phyloP scores from a whole-genome alignment of 2,888 invertebrate genomes.

The Lepidocyrtoides sp. region DNA sequence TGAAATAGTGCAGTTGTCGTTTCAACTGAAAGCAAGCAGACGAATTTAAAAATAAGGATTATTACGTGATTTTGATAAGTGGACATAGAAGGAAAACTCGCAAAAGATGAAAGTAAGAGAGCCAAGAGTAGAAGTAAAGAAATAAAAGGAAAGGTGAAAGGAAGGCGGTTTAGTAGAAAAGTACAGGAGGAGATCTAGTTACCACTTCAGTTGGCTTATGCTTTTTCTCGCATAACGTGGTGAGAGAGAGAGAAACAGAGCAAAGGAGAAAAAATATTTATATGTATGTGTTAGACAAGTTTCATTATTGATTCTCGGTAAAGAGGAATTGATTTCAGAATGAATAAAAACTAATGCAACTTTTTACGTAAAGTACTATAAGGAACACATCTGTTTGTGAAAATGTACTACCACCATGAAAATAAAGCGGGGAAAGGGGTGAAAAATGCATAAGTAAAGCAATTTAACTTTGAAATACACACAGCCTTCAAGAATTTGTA shows the following conservation, averaged over 20 bases:
- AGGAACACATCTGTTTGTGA: slow-evolving; percentile 49
- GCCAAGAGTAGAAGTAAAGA: slow-evolving; percentile 6
- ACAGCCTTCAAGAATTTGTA: background rate
- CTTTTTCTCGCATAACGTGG: too few species aligned
- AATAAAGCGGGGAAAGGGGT: background rate
- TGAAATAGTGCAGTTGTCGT: background rate
- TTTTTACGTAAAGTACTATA: background rate
- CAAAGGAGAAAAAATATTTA: background rate
- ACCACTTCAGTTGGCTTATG: too few species aligned
- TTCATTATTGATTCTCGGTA: slow-evolving; percentile 56
- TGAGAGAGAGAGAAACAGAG: background rate
- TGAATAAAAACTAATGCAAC: slow-evolving; percentile 30
- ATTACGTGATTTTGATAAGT: slow-evolving; percentile 14
- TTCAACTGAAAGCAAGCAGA: background rate
- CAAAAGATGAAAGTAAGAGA: too few species aligned
- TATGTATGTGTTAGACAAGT: background rate
- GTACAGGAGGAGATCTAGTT: too few species aligned
- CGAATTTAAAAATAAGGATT: background rate
- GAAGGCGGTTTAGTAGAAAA: background rate
- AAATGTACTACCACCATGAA: slow-evolving; percentile 41
- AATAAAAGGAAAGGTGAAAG: background rate
- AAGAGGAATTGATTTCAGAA: slow-evolving; percentile 62
- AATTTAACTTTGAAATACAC: background rate
- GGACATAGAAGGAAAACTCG: background rate
- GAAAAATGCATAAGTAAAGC: background rate